A percentile compares a stretch with the other conserved stretches of the same genome.
Conservation (phyloP, 2,888 invertebrate genomes). For the Platynereis dumerilii region DNA sequence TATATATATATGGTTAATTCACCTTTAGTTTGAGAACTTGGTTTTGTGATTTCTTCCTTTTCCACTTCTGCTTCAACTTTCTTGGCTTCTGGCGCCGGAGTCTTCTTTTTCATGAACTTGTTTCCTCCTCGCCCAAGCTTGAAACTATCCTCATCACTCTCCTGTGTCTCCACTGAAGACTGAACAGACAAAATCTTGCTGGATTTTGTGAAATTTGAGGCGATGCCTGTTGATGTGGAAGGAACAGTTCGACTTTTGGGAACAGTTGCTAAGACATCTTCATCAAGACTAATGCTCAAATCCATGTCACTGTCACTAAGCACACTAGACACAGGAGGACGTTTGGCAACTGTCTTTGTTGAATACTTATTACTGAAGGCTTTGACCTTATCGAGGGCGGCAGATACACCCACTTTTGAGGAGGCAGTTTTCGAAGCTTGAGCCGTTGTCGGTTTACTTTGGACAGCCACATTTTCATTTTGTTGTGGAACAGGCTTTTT, state of each 20-base stretch:
- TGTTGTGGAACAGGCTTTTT: conserved; percentile 17
- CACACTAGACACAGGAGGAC: not conserved
- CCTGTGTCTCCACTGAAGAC: not conserved
- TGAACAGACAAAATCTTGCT: not conserved
- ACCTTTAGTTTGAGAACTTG: too few relatives aligned
- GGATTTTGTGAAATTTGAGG: not conserved
- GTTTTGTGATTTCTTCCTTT: too few relatives aligned
- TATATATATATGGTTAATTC: too few relatives aligned
- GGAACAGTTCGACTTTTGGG: not conserved
- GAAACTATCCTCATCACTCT: not conserved
- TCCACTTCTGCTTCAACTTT: too few relatives aligned
- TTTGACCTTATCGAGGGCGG: conserved; percentile 18
- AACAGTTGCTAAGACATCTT: conserved; percentile 33
- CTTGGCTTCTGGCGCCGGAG: too few relatives aligned
- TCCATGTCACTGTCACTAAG: conserved; percentile 36
- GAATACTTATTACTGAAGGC: conserved; percentile 14
- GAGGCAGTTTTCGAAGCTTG: not conserved
- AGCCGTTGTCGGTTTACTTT: not conserved
- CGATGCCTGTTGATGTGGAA: not conserved
- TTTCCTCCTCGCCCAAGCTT: conserved; percentile 25
- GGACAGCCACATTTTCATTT: not conserved
- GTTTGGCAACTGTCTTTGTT: not conserved
- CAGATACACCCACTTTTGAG: not conserved
- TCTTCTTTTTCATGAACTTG: conserved; percentile 32
- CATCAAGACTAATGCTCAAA: conserved; percentile 33